Percentiles rank a stretch among this genome's conserved stretches.
These are phyloP conservation scores for Chitala chitala DNA, from an alignment of 2,113 vertebrate genomes.

Conservation along the genomic window DNA sequence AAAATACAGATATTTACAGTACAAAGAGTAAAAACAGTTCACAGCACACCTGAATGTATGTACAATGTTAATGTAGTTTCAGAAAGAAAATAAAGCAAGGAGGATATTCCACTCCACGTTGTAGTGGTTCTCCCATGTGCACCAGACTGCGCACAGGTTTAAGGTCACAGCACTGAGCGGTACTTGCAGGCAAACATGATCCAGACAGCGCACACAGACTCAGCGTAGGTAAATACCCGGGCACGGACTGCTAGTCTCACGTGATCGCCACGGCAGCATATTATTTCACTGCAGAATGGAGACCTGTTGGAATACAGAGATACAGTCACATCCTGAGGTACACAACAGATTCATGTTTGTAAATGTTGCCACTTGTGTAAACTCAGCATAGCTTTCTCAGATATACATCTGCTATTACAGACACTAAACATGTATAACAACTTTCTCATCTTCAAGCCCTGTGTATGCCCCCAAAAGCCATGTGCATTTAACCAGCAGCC, in stretches of 20 bases:
- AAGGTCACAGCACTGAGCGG: conserved; percentile 78
- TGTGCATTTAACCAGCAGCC: no score
- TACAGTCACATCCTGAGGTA: not conserved
- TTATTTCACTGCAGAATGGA: conserved; percentile 89
- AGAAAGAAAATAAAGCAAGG: conserved; percentile 17
- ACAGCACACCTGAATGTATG: conserved; percentile 30
- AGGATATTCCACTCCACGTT: not conserved
- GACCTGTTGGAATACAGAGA: conserved; percentile 62
- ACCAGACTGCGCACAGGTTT: not conserved
- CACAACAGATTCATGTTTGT: not conserved
- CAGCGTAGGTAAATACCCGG: conserved; percentile 84
- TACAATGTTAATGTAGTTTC: conserved; percentile 25
- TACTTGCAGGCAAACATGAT: conserved; percentile 99
- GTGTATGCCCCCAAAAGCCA: no score
- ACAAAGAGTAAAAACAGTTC: not conserved
- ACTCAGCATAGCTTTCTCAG: no score
- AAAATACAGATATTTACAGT: conserved; percentile 11
- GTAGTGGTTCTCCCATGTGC: not conserved
- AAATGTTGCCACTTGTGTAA: no score
- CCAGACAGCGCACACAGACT: conserved; percentile 90
- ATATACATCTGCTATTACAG: no score
- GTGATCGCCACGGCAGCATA: conserved; percentile 89
- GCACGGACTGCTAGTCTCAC: conserved; percentile 87
- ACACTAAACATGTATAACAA: no score
- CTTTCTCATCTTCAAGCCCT: no score